Evolutionary conservation across 2,113 vertebrate genomes (phyloP), one percentile per base, ranked within the genome.

Genomic region (Colaptes auratus): DNA sequence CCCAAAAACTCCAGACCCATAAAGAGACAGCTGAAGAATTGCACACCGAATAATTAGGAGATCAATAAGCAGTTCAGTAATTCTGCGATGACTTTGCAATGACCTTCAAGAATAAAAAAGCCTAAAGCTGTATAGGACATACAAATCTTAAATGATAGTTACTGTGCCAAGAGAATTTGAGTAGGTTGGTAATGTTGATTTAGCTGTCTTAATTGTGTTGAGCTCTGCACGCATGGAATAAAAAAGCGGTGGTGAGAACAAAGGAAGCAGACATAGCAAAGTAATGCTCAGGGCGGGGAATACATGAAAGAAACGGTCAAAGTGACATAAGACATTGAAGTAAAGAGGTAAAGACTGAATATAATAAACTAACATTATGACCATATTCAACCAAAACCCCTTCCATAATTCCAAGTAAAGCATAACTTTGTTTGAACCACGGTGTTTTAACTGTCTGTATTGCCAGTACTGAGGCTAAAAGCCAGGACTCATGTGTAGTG

Each of bases 181-280:
- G 83, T 83, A 95, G 88, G 89, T 70, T 83, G 56, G 73, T 88
- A 86, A 86, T 92, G 95, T 96, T 97, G 95, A 89, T 94, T 95
- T 95, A 96, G 59, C 92, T 94, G 82, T 89, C 94, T 86, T 96
- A 92, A 96, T 88, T 94, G 81, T 88, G 72, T 91, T 86, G 88
- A 95, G 83, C 83, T 79, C 69, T 80, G 86, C 66, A 84, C 84
- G 88, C 86, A 53, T 4, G 31, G 88, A 93, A 95, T 91, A 77
- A 96, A 97, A 86, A 66, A 96, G 28, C 73, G 74, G 61, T 67
- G 61, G 15, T 23, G 88, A 93, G 95, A 95, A 96, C 95, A 97
- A 96, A 97, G 93, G 83, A 18, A 82, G 42, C 78, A 33, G 63
- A 31, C 36, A 35, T 4, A 74, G 69, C 30, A 83, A 80, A 82